Evolutionary conservation across 2,888 invertebrate genomes (phyloP).

Genomic region (Ectemnius continuus): DNA sequence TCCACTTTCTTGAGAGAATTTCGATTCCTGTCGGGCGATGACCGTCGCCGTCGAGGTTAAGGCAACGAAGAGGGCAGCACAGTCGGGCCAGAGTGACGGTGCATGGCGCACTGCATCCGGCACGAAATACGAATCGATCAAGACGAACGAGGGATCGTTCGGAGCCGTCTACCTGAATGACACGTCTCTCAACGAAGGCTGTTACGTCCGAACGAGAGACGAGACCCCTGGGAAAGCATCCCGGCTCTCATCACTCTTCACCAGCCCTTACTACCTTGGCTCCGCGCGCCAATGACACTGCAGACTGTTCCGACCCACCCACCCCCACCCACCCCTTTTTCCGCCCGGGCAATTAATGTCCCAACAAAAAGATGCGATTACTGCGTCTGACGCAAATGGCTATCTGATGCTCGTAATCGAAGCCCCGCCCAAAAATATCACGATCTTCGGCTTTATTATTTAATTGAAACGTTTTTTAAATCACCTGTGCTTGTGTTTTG

Average conservation of each 20-base stretch:
- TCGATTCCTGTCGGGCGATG: constrained; percentile 26
- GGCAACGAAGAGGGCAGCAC: constrained; percentile 16
- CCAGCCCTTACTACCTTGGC: neutral
- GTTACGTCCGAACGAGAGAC: constrained; percentile 52
- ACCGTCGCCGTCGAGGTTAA: constrained; percentile 20
- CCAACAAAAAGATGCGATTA: constrained; percentile 50
- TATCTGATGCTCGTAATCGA: constrained; percentile 33
- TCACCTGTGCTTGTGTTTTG: no score
- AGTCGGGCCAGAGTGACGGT: constrained; percentile 19
- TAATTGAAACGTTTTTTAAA: no score
- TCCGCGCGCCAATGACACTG: no score
- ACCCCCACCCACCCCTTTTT: constrained; percentile 8
- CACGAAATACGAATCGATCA: constrained; percentile 54
- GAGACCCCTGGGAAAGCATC: constrained; percentile 49
- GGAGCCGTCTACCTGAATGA: constrained; percentile 38
- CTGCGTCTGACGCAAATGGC: constrained; percentile 42
- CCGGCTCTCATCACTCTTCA: constrained; percentile 30
- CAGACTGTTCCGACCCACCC: no score
- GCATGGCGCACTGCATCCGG: constrained; percentile 36
- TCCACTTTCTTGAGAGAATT: neutral
- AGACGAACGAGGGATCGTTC: constrained; percentile 39
- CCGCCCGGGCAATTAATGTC: constrained; percentile 55
- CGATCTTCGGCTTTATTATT: no score
- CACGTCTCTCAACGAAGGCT: constrained; percentile 43
- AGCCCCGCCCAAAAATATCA: no score